A percentile compares a stretch with the other conserved stretches of the same genome.
Evolutionary conservation across 2,113 vertebrate species (phyloP).

Genomic region (Leiothrix lutea): DNA sequence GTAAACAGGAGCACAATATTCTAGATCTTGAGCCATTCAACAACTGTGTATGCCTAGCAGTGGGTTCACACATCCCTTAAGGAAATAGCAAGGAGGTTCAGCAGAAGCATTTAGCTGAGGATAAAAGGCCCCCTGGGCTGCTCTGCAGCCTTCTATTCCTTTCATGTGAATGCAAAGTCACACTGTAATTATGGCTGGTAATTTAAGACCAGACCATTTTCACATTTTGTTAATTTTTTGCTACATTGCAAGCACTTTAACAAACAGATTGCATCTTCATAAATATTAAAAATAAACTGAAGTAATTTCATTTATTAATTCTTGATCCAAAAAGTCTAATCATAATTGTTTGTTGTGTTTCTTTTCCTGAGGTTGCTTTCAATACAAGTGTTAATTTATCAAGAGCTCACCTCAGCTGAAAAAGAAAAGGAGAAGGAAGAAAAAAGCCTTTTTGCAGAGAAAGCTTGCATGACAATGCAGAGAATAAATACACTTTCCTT

Average conservation of each 20-base stretch:
- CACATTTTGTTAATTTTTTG: background rate
- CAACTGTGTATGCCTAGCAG: background rate
- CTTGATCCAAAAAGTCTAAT: background rate
- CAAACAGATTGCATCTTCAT: background rate
- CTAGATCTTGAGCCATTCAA: background rate
- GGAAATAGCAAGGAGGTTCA: background rate
- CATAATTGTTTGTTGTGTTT: background rate
- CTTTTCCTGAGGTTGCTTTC: background rate
- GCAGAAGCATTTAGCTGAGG: background rate
- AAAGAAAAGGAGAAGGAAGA: background rate
- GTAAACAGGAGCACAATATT: background rate
- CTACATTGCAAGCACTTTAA: background rate
- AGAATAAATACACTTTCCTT: background rate
- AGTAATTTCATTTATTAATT: background rate
- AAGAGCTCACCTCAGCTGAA: background rate
- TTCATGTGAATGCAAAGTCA: background rate
- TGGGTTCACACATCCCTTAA: background rate
- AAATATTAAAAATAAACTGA: slow-evolving; percentile 12
- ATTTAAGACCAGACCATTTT: background rate
- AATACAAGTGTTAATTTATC: background rate
- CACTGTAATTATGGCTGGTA: background rate
- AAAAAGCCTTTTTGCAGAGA: background rate
- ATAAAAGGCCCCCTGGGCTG: background rate
- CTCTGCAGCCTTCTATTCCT: background rate
- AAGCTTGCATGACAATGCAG: background rate